Base-by-base conservation (phyloP, 2,888 invertebrate genomes). In the Cephus rjabovi region DNA sequence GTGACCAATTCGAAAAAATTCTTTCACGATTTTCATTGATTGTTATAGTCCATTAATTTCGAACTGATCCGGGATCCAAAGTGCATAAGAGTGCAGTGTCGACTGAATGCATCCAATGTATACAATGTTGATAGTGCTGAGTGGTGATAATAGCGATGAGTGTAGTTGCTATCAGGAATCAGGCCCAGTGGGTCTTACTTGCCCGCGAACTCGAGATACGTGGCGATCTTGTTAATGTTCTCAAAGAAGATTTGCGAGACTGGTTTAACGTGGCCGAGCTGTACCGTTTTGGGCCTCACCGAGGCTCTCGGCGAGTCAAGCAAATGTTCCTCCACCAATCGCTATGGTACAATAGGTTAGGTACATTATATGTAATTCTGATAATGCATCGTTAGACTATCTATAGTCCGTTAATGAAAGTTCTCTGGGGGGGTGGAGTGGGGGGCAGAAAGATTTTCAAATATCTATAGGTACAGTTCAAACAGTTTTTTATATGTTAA, bases 141-240 rank as follows among this genome's bases (percentile, higher is more conserved):
- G 68, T 73, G 73, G 69, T 30, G 79, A 70, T 40, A 75, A 75
- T 73, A 75, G 34, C 70, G 75, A 73, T 56, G 75, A 78, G 40
- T 77, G 56, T 71, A 75, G 56, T 74, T 79, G 79, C 81, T 83
- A 80, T 83, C 81, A 76, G 35, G 74, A 75, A 76, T 74, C 73
- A 68, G 73, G 74, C 75, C 68, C 74, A 71, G 75, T 76, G 77
- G 77, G 83, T 79, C 56, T 84, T 86, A 87, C 76, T 85, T 84
- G 83, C 83, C 82, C 77, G 79, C 78, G 80, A 85, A 81, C 78
- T 84, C 88, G 78, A 87, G 84, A 86, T 85, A 88, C 79, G 86
- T 83, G 80, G 87, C 84, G 80, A 88, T 82, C 81, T 85, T 87
- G 78, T 85, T 84, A 83, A 88, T 80, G 82, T 83, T 88, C 80